Percentiles rank a stretch among this genome's conserved stretches.
These are phyloP conservation scores for Desmodus rotundus DNA, from an alignment of 2,113 vertebrate species.

Conservation along the genomic window DNA sequence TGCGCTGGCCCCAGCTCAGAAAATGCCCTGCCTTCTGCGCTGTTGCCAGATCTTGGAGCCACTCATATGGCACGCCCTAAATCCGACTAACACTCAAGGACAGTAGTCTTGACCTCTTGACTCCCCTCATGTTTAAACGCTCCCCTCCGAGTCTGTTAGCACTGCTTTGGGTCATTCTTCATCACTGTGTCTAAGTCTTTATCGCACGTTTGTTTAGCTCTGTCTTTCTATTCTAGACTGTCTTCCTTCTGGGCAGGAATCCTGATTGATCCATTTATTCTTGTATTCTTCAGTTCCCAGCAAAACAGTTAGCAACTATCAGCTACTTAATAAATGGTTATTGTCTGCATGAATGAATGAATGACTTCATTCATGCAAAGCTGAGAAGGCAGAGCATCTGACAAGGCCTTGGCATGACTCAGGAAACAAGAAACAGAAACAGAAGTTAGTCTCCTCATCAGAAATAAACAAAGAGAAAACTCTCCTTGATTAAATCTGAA, in stretches of 20 bases:
- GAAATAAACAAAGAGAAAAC: slow-evolving; percentile 44
- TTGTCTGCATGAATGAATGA: slow-evolving; percentile 1
- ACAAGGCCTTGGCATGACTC: neutral
- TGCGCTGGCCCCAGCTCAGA: no score
- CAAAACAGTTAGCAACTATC: neutral
- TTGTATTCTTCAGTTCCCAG: neutral
- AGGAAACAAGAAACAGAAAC: slow-evolving; percentile 20
- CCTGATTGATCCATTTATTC: neutral
- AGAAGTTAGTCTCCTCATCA: slow-evolving; percentile 20
- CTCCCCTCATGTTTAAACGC: neutral
- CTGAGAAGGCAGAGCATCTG: neutral
- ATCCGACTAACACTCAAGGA: neutral
- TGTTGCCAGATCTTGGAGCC: neutral
- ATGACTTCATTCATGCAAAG: neutral
- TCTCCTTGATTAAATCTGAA: slow-evolving; percentile 40
- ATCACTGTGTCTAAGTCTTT: neutral
- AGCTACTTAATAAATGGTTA: neutral
- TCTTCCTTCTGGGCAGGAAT: neutral
- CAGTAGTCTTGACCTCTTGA: neutral
- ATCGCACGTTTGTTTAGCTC: neutral
- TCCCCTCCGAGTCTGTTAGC: no score
- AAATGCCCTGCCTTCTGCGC: no score
- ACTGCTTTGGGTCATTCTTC: neutral
- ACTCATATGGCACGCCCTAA: neutral
- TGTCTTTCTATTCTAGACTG: neutral